Evolutionary conservation across 2,888 invertebrate genomes (phyloP), one percentile per base, ranked within the genome.

Genomic region (Ametastegia equiseti): DNA sequence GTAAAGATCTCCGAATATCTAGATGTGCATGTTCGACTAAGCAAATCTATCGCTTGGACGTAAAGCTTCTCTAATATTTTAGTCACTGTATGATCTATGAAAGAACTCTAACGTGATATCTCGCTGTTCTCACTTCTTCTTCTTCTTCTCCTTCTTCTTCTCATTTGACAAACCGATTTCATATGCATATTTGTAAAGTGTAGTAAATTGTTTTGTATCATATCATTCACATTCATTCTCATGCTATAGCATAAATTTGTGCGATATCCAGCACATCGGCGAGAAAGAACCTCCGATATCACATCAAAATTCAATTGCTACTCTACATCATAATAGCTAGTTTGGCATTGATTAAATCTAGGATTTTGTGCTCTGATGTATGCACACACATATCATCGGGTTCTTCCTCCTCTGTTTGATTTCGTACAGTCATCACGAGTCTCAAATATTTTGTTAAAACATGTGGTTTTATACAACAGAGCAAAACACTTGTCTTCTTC

Each of bases 401-500:
- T 71, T 47, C 71, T n/a, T 71, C 71, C 71, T 71, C 47, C 2
- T 47, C 11, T 36, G 75, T 19, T 39, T 54, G 75, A 11, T 54
- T 33, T 33, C 36, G 27, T n/a, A 1, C n/a, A 6, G 47, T 54
- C 11, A 15, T 45, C 23, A 11, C 7, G 4, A 47, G n/a, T 2
- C 9, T 75, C 19, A 54, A 19, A 54, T 36, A 33, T 54, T 75
- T 19, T 2, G 2, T 5, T 75, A 19, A 54, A 45, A 54, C 0
- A 36, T 13, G 36, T 36, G n/a, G n/a, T 54, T 30, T 75, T 75
- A n/a, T 36, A 36, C n/a, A 84, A 83, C 85, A 95, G 95, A 93
- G 85, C 94, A 94, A 92, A 95, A 95, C 86, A 92, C 94, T 50
- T 98, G 98, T 89, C 94, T 95, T 73, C 92, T 97, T 84, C 96